These are phyloP conservation scores for Peromyscus polionotus DNA, from an alignment of 2,113 vertebrate species.

Conservation along the genomic window DNA sequence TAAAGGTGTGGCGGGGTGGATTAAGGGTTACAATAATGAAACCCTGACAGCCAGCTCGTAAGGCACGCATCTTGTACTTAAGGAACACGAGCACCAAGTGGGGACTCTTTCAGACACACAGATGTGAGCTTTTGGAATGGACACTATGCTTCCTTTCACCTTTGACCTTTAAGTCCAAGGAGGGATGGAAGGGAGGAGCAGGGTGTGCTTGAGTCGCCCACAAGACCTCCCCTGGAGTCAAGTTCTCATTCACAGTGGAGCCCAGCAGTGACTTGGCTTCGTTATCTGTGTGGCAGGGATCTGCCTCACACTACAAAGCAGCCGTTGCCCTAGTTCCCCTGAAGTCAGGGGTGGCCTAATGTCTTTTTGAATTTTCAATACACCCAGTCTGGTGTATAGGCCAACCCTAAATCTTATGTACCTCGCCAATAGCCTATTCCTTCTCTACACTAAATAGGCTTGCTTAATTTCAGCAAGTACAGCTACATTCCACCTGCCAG, in stretches of 20 bases:
- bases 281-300: background rate
- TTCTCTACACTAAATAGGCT: background rate
- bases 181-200: background rate
- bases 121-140: background rate
- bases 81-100: background rate
- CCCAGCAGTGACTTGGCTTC: background rate
- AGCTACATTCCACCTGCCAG: background rate
- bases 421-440: background rate
- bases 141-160: background rate
- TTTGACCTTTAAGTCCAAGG: background rate
- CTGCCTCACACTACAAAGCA: background rate
- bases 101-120: background rate
- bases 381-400: background rate
- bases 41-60: background rate
- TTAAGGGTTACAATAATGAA: background rate
- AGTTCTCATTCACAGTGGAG: background rate
- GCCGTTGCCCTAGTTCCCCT: background rate
- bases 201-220: background rate
- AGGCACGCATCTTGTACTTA: rapidly evolving
- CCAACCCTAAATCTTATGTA: background rate
- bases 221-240: background rate
- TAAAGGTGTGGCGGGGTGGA: background rate
- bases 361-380: background rate
- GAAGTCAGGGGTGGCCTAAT: background rate
- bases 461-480: background rate